Base-by-base conservation (phyloP, 2,888 invertebrate species). In the Pachliopta kotzebuea region DNA sequence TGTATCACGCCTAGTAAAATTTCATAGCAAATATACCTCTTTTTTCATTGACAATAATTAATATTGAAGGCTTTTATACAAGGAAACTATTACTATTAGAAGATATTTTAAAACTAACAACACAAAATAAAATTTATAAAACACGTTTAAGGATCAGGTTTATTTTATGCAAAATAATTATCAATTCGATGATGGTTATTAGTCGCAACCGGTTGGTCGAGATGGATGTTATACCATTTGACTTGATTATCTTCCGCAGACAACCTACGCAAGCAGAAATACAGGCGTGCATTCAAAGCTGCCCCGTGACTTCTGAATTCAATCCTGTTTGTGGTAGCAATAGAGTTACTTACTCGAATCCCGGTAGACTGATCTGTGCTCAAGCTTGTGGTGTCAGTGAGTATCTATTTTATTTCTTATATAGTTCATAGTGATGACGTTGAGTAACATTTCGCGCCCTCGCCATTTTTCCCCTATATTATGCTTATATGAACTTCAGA, bases 281-380 rank as follows among this genome's bases (percentile, higher is more conserved):
- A 18, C 49, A 60, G 14, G 54, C 53, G 17, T 79, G 80, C 56
- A 72, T 77, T 50, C 64, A 61, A 6, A n/a, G 18, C 29, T 66
- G 66, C 21, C 78, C 77, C 0, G 74, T 79, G 17, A 82, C 87
- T 1, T 37, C 78, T 0, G 81, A 88, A 70, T 85, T 85, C 71
- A 88, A 90, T 69, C 91, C 92, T 1, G 83, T 92, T 2, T 92
- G 92, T 69, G 92, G 89, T 17, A 77, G 83, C n/a, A 74, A 92
- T 62, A 70, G 76, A 1, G 70, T 79, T 1, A 86, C 83, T 0
- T 92, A 92, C 68, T 71, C 60, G 49, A 92, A 90, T 67, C 79
- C 78, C 21, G 81, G 81, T n/a, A 72, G 74, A 18, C 70, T 92
- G 42, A 67, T 73, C 1, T 92, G 92, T 70, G 90, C 89, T 14